Evolutionary conservation across 2,888 invertebrate genomes (phyloP).

Genomic region (Thelaira solivaga): DNA sequence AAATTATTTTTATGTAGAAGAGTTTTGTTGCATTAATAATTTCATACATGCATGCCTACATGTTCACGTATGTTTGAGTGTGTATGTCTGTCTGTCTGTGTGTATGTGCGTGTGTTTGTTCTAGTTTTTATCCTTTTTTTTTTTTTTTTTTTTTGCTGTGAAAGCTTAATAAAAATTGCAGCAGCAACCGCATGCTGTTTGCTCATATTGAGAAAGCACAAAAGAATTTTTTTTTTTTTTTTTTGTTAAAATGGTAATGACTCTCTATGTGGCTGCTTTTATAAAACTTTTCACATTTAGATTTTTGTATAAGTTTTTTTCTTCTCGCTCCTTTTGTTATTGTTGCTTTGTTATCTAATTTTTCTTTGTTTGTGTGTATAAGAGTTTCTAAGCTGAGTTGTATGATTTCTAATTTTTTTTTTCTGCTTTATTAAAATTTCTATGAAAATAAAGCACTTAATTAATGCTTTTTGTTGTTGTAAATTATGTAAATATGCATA

Average conservation of each 20-base stretch:
- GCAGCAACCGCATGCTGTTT: background rate
- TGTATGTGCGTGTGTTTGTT: background rate
- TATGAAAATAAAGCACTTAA: conserved; percentile 44
- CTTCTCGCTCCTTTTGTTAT: background rate
- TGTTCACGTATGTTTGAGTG: background rate
- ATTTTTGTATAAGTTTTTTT: background rate
- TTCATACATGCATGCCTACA: background rate
- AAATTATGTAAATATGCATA: conserved; percentile 8
- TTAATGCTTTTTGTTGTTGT: conserved; percentile 36
- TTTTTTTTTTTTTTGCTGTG: too few species aligned
- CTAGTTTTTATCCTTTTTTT: background rate
- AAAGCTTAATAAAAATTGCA: background rate
- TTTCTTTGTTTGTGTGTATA: background rate
- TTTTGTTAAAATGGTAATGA: conserved; percentile 35
- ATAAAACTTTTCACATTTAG: conserved; percentile 28
- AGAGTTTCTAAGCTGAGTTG: background rate
- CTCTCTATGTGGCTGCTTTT: conserved; percentile 25
- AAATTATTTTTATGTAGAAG: background rate
- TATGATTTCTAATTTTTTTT: conserved; percentile 2
- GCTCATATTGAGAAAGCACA: background rate
- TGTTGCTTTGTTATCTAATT: conserved; percentile 20
- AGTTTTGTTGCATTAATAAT: background rate
- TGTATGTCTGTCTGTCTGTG: background rate
- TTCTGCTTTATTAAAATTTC: conserved; percentile 45
- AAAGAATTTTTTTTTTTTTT: too few species aligned